Evolutionary conservation across 2,797 vertebrate genomes (phyloP).

Genomic region (Gymnocypris eckloni): DNA sequence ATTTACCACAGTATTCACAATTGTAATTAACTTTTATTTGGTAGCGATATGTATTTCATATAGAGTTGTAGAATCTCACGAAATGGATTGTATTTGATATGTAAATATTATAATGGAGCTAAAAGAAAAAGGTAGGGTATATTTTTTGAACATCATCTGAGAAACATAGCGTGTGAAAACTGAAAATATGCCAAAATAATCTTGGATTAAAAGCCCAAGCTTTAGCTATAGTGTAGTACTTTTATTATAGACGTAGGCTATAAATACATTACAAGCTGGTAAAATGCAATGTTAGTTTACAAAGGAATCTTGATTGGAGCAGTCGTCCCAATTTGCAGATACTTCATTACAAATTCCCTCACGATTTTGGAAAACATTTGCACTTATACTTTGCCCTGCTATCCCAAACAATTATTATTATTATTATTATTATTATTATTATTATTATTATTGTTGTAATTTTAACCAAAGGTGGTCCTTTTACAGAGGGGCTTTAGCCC

Average conservation of each 20-base stretch:
- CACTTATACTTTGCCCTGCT: neutral
- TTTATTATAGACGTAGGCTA: neutral
- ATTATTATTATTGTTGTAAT: neutral
- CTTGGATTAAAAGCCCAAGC: neutral
- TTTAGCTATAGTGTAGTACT: too few relatives aligned
- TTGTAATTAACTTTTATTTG: neutral
- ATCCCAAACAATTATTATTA: neutral
- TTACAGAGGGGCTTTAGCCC: neutral
- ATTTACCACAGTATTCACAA: neutral
- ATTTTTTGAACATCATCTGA: neutral
- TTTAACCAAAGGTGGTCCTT: neutral
- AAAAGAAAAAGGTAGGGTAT: neutral
- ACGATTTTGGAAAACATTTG: neutral
- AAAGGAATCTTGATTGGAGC: neutral
- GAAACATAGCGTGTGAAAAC: neutral
- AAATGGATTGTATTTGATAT: neutral
- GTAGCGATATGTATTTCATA: neutral
- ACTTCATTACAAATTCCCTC: neutral
- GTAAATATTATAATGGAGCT: neutral
- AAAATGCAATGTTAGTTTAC: neutral
- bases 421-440: neutral
- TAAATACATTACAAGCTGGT: neutral
- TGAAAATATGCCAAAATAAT: neutral
- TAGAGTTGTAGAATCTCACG: neutral
- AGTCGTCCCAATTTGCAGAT: neutral